These are phyloP conservation scores for Gymnodraco acuticeps DNA, from an alignment of 2,797 vertebrate species.

Conservation along the genomic window DNA sequence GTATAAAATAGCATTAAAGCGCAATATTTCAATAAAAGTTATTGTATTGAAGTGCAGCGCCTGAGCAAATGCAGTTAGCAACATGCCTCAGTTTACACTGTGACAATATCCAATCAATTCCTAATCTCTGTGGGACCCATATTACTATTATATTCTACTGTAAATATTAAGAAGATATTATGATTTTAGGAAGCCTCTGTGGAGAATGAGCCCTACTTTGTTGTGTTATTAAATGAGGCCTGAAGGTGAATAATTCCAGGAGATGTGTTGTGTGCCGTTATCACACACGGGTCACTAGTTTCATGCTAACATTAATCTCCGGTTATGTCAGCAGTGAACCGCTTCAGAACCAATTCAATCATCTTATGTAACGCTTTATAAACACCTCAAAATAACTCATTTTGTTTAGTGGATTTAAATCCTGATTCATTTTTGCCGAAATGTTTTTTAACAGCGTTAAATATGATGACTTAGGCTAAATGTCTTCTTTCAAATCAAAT, in stretches of 20 bases:
- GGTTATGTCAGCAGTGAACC: constrained; percentile 21
- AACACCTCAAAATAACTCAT: neutral
- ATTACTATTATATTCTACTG: too few species aligned
- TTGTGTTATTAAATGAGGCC: neutral
- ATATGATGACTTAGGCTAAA: neutral
- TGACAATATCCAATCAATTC: too few species aligned
- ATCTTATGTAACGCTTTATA: constrained; percentile 15
- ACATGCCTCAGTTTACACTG: neutral
- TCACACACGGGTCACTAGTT: neutral
- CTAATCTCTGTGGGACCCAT: neutral
- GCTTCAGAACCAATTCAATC: constrained; percentile 18
- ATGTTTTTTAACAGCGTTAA: neutral
- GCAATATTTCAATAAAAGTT: neutral
- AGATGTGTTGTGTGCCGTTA: neutral
- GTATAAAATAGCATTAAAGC: neutral
- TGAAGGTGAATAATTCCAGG: neutral
- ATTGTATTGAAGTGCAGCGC: neutral
- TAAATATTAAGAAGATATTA: neutral
- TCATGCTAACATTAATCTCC: constrained; percentile 25
- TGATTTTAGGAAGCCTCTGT: neutral
- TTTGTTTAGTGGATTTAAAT: neutral
- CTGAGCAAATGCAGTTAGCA: neutral
- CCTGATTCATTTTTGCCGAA: neutral
- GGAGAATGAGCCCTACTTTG: constrained; percentile 9
- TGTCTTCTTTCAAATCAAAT: neutral